phyloP scores from a whole-genome alignment of 2,113 vertebrate genomes.

The Lophotis ruficrista region DNA sequence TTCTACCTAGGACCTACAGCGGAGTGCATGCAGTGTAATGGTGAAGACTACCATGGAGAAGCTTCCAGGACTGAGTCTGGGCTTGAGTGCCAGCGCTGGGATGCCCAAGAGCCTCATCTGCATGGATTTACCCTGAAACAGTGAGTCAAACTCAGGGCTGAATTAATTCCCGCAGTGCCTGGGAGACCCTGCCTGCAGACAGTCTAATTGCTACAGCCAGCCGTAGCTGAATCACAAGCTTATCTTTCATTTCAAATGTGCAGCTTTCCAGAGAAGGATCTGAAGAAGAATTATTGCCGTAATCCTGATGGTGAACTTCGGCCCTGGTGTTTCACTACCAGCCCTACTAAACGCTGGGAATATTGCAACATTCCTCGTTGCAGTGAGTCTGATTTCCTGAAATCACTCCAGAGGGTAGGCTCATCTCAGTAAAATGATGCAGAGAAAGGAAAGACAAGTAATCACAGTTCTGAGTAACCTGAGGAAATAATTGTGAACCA shows the following conservation, averaged over 20 bases:
- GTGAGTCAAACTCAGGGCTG: slow-evolving; percentile 66
- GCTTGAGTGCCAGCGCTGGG: slow-evolving; percentile 81
- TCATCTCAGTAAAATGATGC: background rate
- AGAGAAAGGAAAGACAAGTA: background rate
- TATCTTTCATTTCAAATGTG: background rate
- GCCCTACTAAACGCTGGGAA: slow-evolving; percentile 86
- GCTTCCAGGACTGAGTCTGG: slow-evolving; percentile 80
- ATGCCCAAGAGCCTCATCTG: slow-evolving; percentile 84
- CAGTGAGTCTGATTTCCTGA: slow-evolving; percentile 74
- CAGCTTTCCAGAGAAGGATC: slow-evolving; percentile 89
- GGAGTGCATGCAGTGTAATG: slow-evolving; percentile 90
- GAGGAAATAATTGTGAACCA: background rate
- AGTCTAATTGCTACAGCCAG: background rate
- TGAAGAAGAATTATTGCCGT: slow-evolving; percentile 91
- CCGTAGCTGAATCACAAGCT: background rate
- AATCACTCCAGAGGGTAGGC: background rate
- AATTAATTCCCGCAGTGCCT: background rate
- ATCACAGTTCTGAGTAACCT: background rate
- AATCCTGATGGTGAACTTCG: slow-evolving; percentile 91
- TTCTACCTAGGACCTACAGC: slow-evolving; percentile 51
- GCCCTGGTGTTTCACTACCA: slow-evolving; percentile 94
- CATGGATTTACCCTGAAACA: slow-evolving; percentile 84
- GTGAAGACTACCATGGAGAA: slow-evolving; percentile 89
- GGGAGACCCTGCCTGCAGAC: background rate
- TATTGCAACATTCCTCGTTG: slow-evolving; percentile 87